phyloP scores from a whole-genome alignment of 2,888 invertebrate genomes.

The Archips crataeganus region DNA sequence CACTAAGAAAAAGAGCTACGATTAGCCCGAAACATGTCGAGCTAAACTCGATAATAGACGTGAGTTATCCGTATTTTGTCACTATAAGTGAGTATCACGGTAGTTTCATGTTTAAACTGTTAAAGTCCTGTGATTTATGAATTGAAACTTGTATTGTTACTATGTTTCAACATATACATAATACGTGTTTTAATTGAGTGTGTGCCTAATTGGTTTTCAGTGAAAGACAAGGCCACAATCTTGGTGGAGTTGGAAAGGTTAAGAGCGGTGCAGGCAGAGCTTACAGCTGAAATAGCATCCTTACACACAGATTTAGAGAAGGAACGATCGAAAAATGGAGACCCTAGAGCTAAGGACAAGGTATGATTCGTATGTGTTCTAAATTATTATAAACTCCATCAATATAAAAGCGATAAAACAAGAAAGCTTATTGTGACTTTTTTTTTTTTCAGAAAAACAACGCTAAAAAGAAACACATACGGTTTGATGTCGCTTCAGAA shows the following conservation, averaged over 20 bases:
- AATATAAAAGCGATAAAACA: neutral
- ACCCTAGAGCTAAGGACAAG: slow-evolving; percentile 84
- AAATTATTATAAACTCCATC: neutral
- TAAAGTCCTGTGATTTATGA: too few relatives aligned
- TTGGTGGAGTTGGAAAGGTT: slow-evolving; percentile 90
- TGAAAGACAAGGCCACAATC: slow-evolving; percentile 92
- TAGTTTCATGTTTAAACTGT: too few relatives aligned
- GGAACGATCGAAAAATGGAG: slow-evolving; percentile 89
- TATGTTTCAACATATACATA: too few relatives aligned
- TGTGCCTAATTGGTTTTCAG: slow-evolving; percentile 79
- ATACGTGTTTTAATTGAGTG: neutral
- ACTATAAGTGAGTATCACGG: too few relatives aligned
- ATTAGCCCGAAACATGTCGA: too few relatives aligned
- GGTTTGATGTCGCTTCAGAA: slow-evolving; percentile 79
- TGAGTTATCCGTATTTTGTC: too few relatives aligned
- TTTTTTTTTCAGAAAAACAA: slow-evolving; percentile 70
- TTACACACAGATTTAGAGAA: slow-evolving; percentile 91
- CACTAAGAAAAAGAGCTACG: too few relatives aligned
- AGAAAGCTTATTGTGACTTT: slow-evolving; percentile 16
- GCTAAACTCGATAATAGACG: too few relatives aligned
- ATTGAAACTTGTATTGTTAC: too few relatives aligned
- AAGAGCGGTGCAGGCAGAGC: slow-evolving; percentile 89
- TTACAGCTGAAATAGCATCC: slow-evolving; percentile 89
- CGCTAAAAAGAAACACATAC: slow-evolving; percentile 76
- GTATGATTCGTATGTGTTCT: slow-evolving; percentile 50